These are phyloP conservation scores for Microctonus aethiopoides DNA, from an alignment of 2,888 invertebrate genomes.

Conservation along the genomic window DNA sequence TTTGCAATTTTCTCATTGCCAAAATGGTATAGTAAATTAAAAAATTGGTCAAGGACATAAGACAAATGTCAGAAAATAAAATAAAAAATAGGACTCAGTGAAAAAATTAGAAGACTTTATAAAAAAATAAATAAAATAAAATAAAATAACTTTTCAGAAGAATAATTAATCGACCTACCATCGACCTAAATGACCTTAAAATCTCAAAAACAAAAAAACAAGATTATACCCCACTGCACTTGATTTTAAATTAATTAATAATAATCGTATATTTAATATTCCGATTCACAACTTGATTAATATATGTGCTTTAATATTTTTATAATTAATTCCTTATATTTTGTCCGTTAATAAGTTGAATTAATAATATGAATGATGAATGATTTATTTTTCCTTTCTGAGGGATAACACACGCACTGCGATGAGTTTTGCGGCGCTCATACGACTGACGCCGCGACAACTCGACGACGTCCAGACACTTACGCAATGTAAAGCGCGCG, in stretches of 20 bases:
- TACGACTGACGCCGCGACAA: constrained; percentile 58
- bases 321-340: too few relatives aligned
- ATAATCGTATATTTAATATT: not conserved
- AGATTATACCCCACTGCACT: not conserved
- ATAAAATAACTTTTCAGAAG: too few relatives aligned
- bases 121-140: too few relatives aligned
- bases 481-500: constrained; percentile 53
- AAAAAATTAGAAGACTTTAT: too few relatives aligned
- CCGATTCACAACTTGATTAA: not conserved
- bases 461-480: constrained; percentile 57
- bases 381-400: constrained; percentile 27
- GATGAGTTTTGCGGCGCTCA: constrained; percentile 54
- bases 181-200: constrained; percentile 9
- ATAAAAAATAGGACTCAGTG: too few relatives aligned
- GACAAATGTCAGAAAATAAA: not conserved
- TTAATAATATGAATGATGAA: not conserved
- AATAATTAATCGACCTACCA: constrained; percentile 6
- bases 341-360: not conserved
- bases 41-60: constrained; percentile 7
- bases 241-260: not conserved
- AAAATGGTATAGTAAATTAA: not conserved
- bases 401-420: constrained; percentile 36
- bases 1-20: not conserved
- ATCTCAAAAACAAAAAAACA: not conserved
- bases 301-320: not conserved